Conservation (phyloP, 2,888 invertebrate species). For the Lasiommata megera region DNA sequence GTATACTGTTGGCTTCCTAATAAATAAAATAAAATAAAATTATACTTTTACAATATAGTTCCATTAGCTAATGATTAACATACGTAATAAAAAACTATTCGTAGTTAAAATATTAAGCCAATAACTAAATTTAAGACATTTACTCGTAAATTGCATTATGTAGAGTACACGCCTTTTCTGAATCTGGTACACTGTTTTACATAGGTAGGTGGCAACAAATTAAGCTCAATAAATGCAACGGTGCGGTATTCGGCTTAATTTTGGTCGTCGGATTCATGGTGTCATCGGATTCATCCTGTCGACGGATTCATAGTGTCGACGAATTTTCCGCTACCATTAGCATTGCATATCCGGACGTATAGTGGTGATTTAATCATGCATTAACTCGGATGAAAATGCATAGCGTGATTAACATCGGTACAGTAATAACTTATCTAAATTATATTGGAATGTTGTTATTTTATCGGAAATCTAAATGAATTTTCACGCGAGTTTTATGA, state of each 20-base stretch:
- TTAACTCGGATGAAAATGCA: slow-evolving; percentile 13
- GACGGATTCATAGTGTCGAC: slow-evolving; percentile 22
- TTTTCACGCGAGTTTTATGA: no score
- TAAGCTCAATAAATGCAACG: slow-evolving; percentile 14
- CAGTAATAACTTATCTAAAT: slow-evolving; percentile 1
- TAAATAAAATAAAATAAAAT: no score
- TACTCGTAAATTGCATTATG: no score
- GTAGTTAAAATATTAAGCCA: no score
- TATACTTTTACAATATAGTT: no score
- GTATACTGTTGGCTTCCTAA: no score
- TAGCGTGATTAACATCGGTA: slow-evolving; percentile 3
- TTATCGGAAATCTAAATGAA: background rate
- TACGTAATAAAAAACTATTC: no score
- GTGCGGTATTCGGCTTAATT: slow-evolving; percentile 15
- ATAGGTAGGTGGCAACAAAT: slow-evolving; percentile 1
- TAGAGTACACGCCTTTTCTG: no score
- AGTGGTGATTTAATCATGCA: slow-evolving; percentile 21
- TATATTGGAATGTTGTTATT: background rate
- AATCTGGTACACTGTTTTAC: no score
- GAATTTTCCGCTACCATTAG: slow-evolving; percentile 21
- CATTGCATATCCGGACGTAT: slow-evolving; percentile 14
- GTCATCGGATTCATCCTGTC: slow-evolving; percentile 25
- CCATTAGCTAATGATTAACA: no score
- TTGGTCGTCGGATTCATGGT: slow-evolving; percentile 20
- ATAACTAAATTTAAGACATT: no score